Evolutionary conservation across 1,140 invertebrate genomes (phyloP).

Genomic region (Drosophila parabipectinata): DNA sequence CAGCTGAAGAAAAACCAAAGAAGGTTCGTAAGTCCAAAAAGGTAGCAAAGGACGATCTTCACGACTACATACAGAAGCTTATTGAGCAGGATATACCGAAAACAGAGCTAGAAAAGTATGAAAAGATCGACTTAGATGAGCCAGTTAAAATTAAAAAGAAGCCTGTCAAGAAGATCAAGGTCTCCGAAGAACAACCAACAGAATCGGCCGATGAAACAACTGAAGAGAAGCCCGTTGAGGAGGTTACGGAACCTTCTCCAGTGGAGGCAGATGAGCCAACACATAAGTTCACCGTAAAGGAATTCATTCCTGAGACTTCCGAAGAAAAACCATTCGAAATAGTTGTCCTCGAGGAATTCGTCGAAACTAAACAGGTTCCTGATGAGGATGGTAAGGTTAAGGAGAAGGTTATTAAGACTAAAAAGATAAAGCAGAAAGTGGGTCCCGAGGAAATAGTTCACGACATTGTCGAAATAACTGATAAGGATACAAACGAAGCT

Average conservation of each 20-base stretch:
- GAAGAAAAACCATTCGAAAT: conserved; percentile 63
- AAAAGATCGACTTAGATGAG: conserved; percentile 78
- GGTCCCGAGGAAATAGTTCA: conserved; percentile 59
- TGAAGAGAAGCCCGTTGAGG: conserved; percentile 24
- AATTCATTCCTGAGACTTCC: conserved; percentile 70
- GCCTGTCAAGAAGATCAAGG: conserved; percentile 64
- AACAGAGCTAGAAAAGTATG: conserved; percentile 83
- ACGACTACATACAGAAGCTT: conserved; percentile 80
- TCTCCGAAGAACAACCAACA: conserved; percentile 60
- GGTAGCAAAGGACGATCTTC: conserved; percentile 69
- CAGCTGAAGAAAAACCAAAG: conserved; percentile 65
- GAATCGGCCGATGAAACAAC: conserved; percentile 48
- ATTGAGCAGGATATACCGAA: conserved; percentile 82
- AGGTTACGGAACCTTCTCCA: conserved; percentile 12
- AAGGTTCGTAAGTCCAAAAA: conserved; percentile 74
- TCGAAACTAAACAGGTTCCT: conserved; percentile 46
- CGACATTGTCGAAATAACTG: conserved; percentile 71
- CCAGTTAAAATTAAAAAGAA: conserved; percentile 80
- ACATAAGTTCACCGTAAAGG: conserved; percentile 53
- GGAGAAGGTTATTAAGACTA: conserved; percentile 74
- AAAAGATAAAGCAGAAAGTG: conserved; percentile 75
- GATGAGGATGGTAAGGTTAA: conserved; percentile 58
- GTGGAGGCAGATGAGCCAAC: conserved; percentile 53
- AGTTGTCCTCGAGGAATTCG: conserved; percentile 61
- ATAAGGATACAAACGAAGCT: conserved; percentile 77